Percentiles rank a stretch among this genome's conserved stretches.
phyloP scores from a whole-genome alignment of 2,113 vertebrate genomes.

The Phylloscopus trochiloides region DNA sequence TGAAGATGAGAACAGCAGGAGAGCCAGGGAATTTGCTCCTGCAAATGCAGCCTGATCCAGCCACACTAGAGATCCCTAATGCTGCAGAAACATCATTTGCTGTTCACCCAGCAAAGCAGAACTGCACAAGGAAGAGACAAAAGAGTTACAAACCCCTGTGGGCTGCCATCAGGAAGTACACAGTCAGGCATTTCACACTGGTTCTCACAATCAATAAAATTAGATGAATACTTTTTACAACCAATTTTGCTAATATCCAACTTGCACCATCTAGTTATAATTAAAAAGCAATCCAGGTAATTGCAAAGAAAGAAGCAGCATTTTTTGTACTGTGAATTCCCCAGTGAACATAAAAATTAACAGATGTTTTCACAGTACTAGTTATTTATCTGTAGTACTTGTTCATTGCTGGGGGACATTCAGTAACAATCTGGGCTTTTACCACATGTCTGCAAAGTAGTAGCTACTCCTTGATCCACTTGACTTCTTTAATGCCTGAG shows the following conservation, averaged over 20 bases:
- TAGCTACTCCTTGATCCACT: constrained; percentile 51
- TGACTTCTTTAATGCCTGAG: not conserved
- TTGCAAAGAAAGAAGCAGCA: not conserved
- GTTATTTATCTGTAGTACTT: not conserved
- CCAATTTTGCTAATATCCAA: not conserved
- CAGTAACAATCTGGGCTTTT: constrained; percentile 34
- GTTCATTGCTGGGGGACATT: constrained; percentile 35
- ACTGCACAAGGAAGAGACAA: not conserved
- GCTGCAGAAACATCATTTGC: not conserved
- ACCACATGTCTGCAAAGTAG: constrained; percentile 42
- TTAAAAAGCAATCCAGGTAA: constrained; percentile 14
- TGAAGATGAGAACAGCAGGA: not conserved
- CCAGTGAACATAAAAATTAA: constrained; percentile 3
- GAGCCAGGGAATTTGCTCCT: not conserved
- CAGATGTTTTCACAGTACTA: not conserved
- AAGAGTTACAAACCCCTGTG: not conserved
- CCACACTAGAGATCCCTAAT: not conserved
- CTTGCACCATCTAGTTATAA: not conserved
- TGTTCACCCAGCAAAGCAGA: not conserved
- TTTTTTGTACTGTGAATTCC: not conserved
- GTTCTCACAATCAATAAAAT: not conserved
- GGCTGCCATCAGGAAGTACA: not conserved
- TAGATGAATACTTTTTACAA: not conserved
- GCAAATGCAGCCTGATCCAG: not conserved
- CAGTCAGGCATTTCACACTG: not conserved